Conservation (phyloP, 2,888 invertebrate species). For the Agrotis segetum region DNA sequence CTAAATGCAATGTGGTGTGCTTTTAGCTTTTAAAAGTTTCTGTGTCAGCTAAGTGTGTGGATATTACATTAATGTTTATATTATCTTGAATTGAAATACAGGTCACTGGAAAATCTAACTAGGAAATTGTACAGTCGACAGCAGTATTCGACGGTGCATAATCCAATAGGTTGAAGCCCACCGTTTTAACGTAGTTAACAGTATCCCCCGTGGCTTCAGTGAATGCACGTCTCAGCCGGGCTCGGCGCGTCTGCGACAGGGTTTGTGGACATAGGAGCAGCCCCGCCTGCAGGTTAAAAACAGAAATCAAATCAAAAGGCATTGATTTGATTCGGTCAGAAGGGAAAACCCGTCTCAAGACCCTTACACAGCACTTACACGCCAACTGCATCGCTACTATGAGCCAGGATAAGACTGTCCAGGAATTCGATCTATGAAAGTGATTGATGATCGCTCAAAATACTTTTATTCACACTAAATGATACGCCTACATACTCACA, state of each 20-base stretch:
- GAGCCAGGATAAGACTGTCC: conserved; percentile 57
- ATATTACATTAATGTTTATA: conserved; percentile 6
- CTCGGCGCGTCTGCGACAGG: conserved; percentile 96
- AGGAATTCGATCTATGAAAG: conserved; percentile 45
- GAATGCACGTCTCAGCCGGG: conserved; percentile 96
- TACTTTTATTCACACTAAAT: conserved; percentile 58
- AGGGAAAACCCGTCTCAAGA: conserved; percentile 78
- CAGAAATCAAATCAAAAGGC: conserved; percentile 82
- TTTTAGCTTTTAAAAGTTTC: conserved; percentile 12
- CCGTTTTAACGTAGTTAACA: conserved; percentile 97
- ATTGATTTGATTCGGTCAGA: conserved; percentile 80
- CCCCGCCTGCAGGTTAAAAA: conserved; percentile 92
- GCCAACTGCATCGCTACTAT: conserved; percentile 66
- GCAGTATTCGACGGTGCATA: conserved; percentile 81
- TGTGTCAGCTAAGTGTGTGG: conserved; percentile 19
- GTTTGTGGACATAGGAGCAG: conserved; percentile 97
- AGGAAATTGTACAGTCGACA: conserved; percentile 85
- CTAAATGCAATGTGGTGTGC: conserved; percentile 43
- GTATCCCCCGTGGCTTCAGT: conserved; percentile 97
- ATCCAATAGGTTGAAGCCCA: conserved; percentile 89
- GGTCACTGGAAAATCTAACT: conserved; percentile 20
- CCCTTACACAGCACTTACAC: conserved; percentile 88
- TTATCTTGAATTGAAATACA: conserved; percentile 11
- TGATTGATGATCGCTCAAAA: conserved; percentile 48
- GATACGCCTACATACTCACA: conserved; percentile 51